Conservation (phyloP, 2,888 invertebrate species). For the Drosophila mettleri region DNA sequence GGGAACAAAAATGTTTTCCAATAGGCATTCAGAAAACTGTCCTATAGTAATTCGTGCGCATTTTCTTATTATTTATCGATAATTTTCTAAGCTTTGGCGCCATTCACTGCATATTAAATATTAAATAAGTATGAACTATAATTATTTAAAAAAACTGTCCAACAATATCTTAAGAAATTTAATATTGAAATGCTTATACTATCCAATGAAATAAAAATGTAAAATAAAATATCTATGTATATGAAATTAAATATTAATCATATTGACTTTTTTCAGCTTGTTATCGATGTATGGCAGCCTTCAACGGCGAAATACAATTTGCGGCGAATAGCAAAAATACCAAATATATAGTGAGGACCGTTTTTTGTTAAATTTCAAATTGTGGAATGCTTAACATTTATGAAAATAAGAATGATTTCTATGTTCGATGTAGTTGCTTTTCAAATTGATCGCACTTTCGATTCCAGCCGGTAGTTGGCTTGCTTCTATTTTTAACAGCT, state of each 20-base stretch:
- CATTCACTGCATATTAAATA: background rate
- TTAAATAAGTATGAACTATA: background rate
- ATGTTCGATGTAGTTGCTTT: background rate
- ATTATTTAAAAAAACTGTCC: background rate
- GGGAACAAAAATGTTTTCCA: background rate
- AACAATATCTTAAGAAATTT: background rate
- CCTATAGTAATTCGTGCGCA: background rate
- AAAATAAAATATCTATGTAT: too few relatives aligned
- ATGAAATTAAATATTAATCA: background rate
- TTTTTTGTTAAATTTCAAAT: background rate
- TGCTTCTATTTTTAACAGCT: conserved; percentile 20
- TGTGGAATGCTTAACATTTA: background rate
- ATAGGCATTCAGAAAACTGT: background rate
- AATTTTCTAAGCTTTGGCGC: conserved; percentile 3
- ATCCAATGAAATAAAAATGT: background rate
- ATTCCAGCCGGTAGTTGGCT: background rate
- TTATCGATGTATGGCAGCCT: conserved; percentile 4
- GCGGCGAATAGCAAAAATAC: conserved; percentile 11
- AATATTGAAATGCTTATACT: background rate
- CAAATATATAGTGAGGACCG: conserved; percentile 3
- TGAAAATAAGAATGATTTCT: background rate
- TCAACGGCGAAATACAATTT: background rate
- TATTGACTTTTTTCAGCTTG: background rate
- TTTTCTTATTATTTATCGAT: conserved; percentile 26
- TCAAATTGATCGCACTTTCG: background rate